These are phyloP conservation scores for Oreotrochilus melanogaster DNA, from an alignment of 2,113 vertebrate genomes.

Conservation along the genomic window DNA sequence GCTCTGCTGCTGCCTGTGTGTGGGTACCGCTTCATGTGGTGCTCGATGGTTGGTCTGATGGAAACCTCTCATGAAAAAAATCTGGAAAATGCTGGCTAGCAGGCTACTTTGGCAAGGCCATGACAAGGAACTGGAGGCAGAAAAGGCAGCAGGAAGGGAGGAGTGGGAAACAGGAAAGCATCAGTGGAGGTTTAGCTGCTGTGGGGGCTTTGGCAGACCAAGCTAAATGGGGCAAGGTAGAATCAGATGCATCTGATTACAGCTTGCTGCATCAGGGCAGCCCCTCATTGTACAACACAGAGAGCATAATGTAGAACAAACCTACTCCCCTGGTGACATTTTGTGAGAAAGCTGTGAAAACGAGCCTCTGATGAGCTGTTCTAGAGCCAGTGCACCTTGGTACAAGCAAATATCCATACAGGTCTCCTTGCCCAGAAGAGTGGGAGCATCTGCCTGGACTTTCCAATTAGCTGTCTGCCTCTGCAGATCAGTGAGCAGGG, in stretches of 20 bases:
- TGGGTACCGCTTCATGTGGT: accelerated
- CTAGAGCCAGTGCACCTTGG: background rate
- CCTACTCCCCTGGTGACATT: background rate
- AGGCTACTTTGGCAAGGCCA: background rate
- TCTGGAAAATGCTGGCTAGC: background rate
- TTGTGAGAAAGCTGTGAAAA: background rate
- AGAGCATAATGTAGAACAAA: background rate
- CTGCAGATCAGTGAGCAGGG: background rate
- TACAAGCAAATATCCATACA: background rate
- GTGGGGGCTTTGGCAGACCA: background rate
- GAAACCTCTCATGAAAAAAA: background rate
- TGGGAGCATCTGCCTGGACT: background rate
- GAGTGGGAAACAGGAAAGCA: background rate
- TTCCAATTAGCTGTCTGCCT: background rate
- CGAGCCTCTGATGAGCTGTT: background rate
- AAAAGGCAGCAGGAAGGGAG: background rate
- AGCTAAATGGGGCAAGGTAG: background rate
- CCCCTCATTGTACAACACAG: background rate
- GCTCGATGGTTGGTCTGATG: background rate
- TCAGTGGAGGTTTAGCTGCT: accelerated
- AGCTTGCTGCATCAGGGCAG: background rate
- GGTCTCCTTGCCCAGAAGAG: background rate
- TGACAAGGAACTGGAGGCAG: background rate
- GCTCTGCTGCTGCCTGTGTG: accelerated
- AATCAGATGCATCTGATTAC: background rate